phyloP scores from a whole-genome alignment of 2,888 invertebrate species.

The Blastobasis adustella region DNA sequence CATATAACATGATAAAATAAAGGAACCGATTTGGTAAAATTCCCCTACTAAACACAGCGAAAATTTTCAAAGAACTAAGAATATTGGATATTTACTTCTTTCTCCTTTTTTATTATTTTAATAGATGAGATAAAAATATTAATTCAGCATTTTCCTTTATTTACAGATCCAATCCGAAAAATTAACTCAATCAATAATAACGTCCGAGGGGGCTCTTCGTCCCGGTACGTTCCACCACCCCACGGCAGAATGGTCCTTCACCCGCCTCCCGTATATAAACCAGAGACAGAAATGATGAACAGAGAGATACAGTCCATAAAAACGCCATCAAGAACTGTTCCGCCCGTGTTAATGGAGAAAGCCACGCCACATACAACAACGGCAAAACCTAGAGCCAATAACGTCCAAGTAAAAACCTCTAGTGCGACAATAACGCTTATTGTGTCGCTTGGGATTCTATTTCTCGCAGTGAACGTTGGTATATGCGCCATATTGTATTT shows the following conservation, averaged over 20 bases:
- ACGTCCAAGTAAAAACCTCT: constrained; percentile 66
- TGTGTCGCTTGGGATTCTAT: constrained; percentile 79
- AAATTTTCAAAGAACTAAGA: no score
- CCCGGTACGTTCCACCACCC: constrained; percentile 33
- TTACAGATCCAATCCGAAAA: constrained; percentile 44
- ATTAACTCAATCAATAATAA: constrained; percentile 24
- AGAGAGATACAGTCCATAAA: constrained; percentile 57
- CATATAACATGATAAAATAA: no score
- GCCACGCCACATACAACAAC: constrained; percentile 31
- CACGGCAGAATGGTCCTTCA: constrained; percentile 42
- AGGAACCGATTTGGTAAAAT: no score
- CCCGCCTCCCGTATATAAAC: constrained; percentile 14
- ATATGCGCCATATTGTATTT: constrained; percentile 80
- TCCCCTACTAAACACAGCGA: no score
- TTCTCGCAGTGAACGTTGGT: constrained; percentile 83
- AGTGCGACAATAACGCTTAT: constrained; percentile 78
- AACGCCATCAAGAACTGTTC: constrained; percentile 43
- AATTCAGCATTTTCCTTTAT: constrained; percentile 4
- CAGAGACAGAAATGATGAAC: constrained; percentile 47
- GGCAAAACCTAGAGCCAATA: constrained; percentile 23
- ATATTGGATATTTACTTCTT: no score
- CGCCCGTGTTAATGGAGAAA: constrained; percentile 50
- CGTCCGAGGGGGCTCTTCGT: constrained; percentile 34
- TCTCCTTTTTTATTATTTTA: no score
- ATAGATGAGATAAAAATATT: not conserved